phyloP scores from a whole-genome alignment of 2,113 vertebrate genomes.

The Tautogolabrus adspersus region DNA sequence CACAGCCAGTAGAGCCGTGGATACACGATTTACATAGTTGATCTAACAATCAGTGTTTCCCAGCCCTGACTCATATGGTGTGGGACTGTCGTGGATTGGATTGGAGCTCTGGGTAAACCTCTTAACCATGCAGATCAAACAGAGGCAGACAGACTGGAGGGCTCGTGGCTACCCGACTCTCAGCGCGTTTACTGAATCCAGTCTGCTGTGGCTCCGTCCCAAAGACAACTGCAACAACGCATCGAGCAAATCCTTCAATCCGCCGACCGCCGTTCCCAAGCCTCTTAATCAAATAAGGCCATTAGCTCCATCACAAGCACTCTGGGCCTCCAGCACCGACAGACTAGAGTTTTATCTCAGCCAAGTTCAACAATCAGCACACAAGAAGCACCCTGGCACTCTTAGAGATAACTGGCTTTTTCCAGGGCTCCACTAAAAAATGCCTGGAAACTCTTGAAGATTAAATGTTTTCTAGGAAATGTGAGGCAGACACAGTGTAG shows the following conservation, averaged over 20 bases:
- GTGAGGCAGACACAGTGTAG: neutral
- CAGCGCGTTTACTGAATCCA: constrained; percentile 40
- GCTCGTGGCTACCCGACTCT: constrained; percentile 35
- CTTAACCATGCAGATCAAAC: constrained; percentile 71
- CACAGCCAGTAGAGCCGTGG: constrained; percentile 8
- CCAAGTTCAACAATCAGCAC: constrained; percentile 16
- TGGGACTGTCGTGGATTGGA: constrained; percentile 48
- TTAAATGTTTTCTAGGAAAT: neutral
- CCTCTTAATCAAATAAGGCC: constrained; percentile 72
- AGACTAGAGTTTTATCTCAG: constrained; percentile 17
- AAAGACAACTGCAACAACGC: constrained; percentile 66
- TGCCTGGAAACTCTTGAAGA: neutral
- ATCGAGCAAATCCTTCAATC: constrained; percentile 71
- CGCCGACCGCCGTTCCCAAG: constrained; percentile 41
- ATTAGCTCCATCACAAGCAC: constrained; percentile 58
- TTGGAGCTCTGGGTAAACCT: constrained; percentile 66
- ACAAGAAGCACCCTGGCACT: neutral
- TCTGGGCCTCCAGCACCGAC: constrained; percentile 20
- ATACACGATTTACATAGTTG: constrained; percentile 45
- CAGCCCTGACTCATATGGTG: constrained; percentile 26
- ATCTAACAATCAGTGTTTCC: constrained; percentile 58
- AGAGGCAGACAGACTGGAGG: constrained; percentile 36
- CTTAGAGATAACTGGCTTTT: neutral
- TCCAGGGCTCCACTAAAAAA: neutral
- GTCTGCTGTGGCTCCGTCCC: constrained; percentile 51